Evolutionary conservation across 2,113 vertebrate genomes (phyloP), one percentile per base, ranked within the genome.

Genomic region (Phalacrocorax carbo): DNA sequence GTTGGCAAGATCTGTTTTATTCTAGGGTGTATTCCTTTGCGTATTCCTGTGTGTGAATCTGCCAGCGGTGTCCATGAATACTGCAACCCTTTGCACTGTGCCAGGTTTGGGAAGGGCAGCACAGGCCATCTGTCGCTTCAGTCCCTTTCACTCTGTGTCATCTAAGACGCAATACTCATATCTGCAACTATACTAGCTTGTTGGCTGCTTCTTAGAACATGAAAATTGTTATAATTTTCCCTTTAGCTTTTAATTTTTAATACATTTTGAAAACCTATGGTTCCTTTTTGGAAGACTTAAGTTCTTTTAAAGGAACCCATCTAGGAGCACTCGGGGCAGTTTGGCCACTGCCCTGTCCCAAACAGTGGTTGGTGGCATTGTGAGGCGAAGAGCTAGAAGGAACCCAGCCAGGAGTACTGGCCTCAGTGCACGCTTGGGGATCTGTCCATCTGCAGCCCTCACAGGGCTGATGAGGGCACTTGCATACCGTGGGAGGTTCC

Each of bases 301-400:
- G 49, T 64, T 62, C 27, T 11, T 77, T 52, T 66, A 19, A 61
- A 80, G 46, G 72, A 60, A 30, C 36, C 11, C 3, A 19, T n/a
- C 10, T 62, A 42, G 52, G 49, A 15, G 15, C 9, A 12, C 29
- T 77, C 0, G 8, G 60, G 65, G 40, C 54, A 40, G 54, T 40
- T 73, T 78, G 65, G 65, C 51, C 36, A 3, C 42, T 64, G 1
- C 66, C 11, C 26, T 42, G 42, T 79, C 42, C 78, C 65, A 62
- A 15, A 15, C 23, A 54, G 64, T 2, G 2, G n/a, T 73, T 0
- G 1, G 38, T 68, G 77, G 32, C 5, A 11, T 32, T 32, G 2
- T 34, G 79, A 54, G 36, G 27, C 9, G 3, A 58, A 12, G 36
- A 49, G 27, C 52, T 57, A 34, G 72, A 21, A 86, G 34, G 55